Evolutionary conservation across 1,140 invertebrate species (phyloP).

Genomic region (Vollenhovia emeryi): DNA sequence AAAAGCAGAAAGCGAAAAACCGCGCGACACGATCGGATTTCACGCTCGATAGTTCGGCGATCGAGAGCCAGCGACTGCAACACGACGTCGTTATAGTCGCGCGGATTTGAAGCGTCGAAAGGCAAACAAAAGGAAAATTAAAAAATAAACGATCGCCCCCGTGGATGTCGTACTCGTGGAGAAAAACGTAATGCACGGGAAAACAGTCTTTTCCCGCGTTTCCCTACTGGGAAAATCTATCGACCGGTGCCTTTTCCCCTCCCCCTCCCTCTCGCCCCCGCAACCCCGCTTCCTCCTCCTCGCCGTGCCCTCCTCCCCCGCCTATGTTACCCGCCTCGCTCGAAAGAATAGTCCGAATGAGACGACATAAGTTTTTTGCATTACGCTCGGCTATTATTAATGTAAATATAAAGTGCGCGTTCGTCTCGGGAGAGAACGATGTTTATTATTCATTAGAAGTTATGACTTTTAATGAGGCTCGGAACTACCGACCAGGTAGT

Average conservation of each 20-base stretch:
- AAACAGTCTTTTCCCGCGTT: constrained; percentile 57
- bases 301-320: not conserved
- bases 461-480: constrained; percentile 60
- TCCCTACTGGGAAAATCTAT: constrained; percentile 45
- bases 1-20: constrained; percentile 61
- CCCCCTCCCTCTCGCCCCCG: no score
- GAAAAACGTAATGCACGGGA: constrained; percentile 59
- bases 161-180: constrained; percentile 12
- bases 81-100: constrained; percentile 56
- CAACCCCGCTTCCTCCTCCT: not conserved
- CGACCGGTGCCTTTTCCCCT: no score
- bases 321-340: not conserved
- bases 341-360: constrained; percentile 56
- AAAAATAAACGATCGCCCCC: constrained; percentile 57
- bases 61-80: constrained; percentile 46
- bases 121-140: constrained; percentile 61
- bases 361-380: constrained; percentile 60
- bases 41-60: constrained; percentile 59
- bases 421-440: constrained; percentile 57
- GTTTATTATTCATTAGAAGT: constrained; percentile 62
- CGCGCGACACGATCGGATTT: constrained; percentile 59
- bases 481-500: constrained; percentile 60
- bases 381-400: constrained; percentile 58
- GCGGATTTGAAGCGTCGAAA: constrained; percentile 60
- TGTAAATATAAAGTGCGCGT: constrained; percentile 62